A percentile compares a stretch with the other conserved stretches of the same genome.
Conservation (phyloP, 2,797 vertebrate species). For the Sebastes kiyomatsui region DNA sequence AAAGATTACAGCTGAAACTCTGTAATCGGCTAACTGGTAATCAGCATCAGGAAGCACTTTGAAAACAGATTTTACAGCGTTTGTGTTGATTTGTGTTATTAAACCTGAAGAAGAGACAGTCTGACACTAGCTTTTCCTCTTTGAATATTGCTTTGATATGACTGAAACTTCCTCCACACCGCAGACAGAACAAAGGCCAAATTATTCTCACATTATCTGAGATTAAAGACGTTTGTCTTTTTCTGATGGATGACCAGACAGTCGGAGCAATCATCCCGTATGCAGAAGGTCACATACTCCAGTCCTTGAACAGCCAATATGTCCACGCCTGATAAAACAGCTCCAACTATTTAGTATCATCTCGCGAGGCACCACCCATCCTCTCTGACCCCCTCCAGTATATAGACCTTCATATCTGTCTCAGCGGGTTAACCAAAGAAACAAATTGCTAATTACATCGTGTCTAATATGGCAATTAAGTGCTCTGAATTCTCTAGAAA, state of each 20-base stretch:
- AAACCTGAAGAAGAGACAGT: not conserved
- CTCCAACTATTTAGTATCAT: not conserved
- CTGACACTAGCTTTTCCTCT: not conserved
- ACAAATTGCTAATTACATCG: slow-evolving; percentile 4
- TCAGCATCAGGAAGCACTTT: slow-evolving; percentile 4
- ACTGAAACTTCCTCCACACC: not conserved
- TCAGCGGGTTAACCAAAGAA: slow-evolving; percentile 2
- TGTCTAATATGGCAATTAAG: slow-evolving; percentile 4
- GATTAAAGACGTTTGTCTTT: not conserved
- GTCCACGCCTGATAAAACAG: not conserved
- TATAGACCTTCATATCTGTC: not conserved
- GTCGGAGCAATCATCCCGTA: not conserved
- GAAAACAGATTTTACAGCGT: not conserved
- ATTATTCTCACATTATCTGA: not conserved
- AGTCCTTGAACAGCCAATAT: no score
- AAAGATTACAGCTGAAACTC: slow-evolving; percentile 46
- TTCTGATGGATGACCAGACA: not conserved
- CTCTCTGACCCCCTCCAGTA: not conserved
- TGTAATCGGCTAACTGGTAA: slow-evolving; percentile 48
- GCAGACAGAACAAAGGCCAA: not conserved
- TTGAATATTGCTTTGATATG: not conserved
- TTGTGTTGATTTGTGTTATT: not conserved
- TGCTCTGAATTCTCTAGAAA: not conserved
- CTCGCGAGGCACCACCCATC: not conserved
- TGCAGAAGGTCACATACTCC: not conserved